Evolutionary conservation across 2,888 invertebrate genomes (phyloP).

Genomic region (Epinotia brunnichana): DNA sequence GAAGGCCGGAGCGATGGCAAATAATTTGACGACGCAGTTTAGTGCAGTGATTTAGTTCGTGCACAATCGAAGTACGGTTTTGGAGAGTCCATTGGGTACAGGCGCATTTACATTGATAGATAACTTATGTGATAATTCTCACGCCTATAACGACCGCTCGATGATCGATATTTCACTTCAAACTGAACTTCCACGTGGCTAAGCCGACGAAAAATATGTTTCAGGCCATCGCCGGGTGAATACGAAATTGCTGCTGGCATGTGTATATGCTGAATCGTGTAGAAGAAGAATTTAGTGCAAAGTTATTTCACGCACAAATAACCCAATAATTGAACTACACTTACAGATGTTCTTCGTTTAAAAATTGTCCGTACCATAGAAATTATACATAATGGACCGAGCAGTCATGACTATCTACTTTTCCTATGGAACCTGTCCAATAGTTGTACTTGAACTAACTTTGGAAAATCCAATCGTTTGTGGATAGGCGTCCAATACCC

Average conservation of each 20-base stretch:
- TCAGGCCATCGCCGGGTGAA: neutral
- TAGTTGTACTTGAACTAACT: slow-evolving; percentile 1
- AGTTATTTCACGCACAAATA: slow-evolving; percentile 4
- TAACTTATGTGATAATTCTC: neutral
- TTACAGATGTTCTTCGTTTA: neutral
- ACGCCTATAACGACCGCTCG: slow-evolving; percentile 1
- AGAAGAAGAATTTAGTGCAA: neutral
- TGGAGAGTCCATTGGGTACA: neutral
- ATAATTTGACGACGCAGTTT: slow-evolving; percentile 9
- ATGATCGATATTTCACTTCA: neutral
- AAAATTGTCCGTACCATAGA: neutral
- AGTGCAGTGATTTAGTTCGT: neutral
- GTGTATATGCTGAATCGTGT: neutral
- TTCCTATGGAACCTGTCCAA: neutral
- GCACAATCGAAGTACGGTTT: neutral
- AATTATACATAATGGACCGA: neutral
- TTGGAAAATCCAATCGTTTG: slow-evolving; percentile 57
- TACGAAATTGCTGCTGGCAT: neutral
- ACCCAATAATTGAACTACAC: neutral
- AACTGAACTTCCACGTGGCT: neutral
- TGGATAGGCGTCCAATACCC: slow-evolving; percentile 4
- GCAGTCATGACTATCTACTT: neutral
- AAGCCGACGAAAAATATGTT: neutral
- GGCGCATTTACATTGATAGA: slow-evolving; percentile 9
- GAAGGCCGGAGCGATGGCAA: neutral